Conservation (phyloP, 2,113 vertebrate genomes). For the Zosterops borbonicus region DNA sequence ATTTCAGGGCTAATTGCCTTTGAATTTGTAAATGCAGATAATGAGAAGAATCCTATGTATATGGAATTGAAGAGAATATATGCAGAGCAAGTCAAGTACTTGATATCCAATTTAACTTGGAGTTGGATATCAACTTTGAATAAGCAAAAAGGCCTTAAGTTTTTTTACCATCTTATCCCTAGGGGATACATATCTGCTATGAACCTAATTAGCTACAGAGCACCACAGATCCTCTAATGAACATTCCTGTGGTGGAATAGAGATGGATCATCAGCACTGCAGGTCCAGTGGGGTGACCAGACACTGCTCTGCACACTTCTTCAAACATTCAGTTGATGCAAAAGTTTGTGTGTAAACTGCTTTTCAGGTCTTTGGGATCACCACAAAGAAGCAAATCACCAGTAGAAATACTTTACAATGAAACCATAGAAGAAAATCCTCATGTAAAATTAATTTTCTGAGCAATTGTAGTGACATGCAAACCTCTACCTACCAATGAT, state of each 20-base stretch:
- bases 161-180: slow-evolving; percentile 49
- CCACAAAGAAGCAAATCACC: slow-evolving; percentile 24
- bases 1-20: slow-evolving; percentile 69
- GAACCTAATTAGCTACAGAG: slow-evolving; percentile 53
- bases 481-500: not conserved
- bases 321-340: not conserved
- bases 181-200: not conserved
- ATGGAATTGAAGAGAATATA: slow-evolving; percentile 20
- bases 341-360: slow-evolving; percentile 2
- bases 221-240: slow-evolving; percentile 29
- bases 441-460: not conserved
- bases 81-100: slow-evolving; percentile 26
- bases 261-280: slow-evolving; percentile 42
- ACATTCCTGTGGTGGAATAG: slow-evolving; percentile 23
- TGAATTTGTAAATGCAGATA: slow-evolving; percentile 69
- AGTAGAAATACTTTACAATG: not conserved
- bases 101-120: slow-evolving; percentile 43
- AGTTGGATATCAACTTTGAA: slow-evolving; percentile 49
- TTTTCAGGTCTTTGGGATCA: slow-evolving; percentile 6
- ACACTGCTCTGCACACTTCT: slow-evolving; percentile 20
- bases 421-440: not conserved
- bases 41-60: slow-evolving; percentile 53
- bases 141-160: slow-evolving; percentile 33
- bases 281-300: slow-evolving; percentile 8
- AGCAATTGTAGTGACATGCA: not conserved